These are phyloP conservation scores for Cryptocephalus moraei DNA, from an alignment of 2,888 invertebrate species.

Conservation along the genomic window DNA sequence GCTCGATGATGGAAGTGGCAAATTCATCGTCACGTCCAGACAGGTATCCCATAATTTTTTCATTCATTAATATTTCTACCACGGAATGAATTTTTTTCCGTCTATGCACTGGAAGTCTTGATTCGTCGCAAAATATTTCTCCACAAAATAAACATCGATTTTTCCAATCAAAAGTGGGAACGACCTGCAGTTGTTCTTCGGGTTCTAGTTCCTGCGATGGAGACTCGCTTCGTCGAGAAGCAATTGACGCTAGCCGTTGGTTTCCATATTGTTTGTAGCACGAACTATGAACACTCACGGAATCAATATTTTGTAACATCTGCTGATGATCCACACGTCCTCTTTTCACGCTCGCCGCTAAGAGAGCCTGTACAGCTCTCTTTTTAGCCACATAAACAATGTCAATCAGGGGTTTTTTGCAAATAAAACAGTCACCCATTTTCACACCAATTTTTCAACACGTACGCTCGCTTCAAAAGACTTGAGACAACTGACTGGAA, in stretches of 20 bases:
- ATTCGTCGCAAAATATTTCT: neutral
- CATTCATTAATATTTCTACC: slow-evolving; percentile 1
- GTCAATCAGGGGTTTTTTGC: slow-evolving; percentile 1
- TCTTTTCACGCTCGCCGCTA: slow-evolving; percentile 1
- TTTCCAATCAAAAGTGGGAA: neutral
- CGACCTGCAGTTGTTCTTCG: neutral
- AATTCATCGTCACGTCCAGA: no score
- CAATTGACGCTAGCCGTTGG: slow-evolving; percentile 2
- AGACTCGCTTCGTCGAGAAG: slow-evolving; percentile 2
- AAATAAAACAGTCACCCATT: slow-evolving; percentile 1
- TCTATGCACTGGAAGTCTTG: neutral
- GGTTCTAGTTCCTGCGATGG: slow-evolving; percentile 1
- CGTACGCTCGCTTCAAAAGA: no score
- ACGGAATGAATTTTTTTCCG: neutral
- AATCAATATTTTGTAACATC: neutral
- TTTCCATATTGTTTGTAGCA: slow-evolving; percentile 3
- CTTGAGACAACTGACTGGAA: slow-evolving; percentile 1
- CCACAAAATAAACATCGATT: neutral
- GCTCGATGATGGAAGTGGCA: no score
- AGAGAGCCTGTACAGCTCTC: slow-evolving; percentile 2
- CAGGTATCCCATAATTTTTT: no score
- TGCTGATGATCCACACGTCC: neutral
- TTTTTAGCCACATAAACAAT: no score
- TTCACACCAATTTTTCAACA: no score
- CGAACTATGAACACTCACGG: slow-evolving; percentile 1